Evolutionary conservation across 2,888 invertebrate species (phyloP).

Genomic region (Agapetus fuscipes): DNA sequence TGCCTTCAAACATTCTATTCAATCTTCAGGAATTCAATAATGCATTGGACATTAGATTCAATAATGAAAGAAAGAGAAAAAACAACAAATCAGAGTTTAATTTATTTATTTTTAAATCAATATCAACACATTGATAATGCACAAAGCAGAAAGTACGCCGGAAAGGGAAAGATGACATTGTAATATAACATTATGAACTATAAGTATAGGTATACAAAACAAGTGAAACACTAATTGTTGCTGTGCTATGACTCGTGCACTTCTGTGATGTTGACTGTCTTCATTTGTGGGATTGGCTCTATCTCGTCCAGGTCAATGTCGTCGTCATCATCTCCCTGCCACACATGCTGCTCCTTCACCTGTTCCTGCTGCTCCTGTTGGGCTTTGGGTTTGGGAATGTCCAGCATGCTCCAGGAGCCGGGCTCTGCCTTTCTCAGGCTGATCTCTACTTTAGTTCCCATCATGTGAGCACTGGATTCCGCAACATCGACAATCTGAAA

Average conservation of each 20-base stretch:
- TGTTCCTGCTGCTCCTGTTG: conserved; percentile 26
- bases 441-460: conserved; percentile 87
- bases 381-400: conserved; percentile 43
- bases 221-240: neutral
- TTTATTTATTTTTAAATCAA: too few relatives aligned
- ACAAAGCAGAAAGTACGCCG: too few relatives aligned
- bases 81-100: too few relatives aligned
- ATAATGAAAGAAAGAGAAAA: too few relatives aligned
- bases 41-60: too few relatives aligned
- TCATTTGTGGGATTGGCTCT: conserved; percentile 37
- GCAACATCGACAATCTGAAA: conserved; percentile 67
- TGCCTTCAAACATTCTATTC: too few relatives aligned
- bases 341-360: conserved; percentile 21
- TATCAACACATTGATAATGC: too few relatives aligned
- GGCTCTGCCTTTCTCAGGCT: conserved; percentile 80
- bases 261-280: conserved; percentile 36
- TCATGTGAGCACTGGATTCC: conserved; percentile 65
- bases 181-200: too few relatives aligned
- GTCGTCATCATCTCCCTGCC: conserved; percentile 35
- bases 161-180: too few relatives aligned
- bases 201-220: neutral
- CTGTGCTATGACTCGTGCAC: conserved; percentile 22
- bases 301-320: conserved; percentile 69
- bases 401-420: conserved; percentile 71
- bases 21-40: too few relatives aligned